Evolutionary conservation across 1,140 invertebrate genomes (phyloP).

Genomic region (Portunus trituberculatus): DNA sequence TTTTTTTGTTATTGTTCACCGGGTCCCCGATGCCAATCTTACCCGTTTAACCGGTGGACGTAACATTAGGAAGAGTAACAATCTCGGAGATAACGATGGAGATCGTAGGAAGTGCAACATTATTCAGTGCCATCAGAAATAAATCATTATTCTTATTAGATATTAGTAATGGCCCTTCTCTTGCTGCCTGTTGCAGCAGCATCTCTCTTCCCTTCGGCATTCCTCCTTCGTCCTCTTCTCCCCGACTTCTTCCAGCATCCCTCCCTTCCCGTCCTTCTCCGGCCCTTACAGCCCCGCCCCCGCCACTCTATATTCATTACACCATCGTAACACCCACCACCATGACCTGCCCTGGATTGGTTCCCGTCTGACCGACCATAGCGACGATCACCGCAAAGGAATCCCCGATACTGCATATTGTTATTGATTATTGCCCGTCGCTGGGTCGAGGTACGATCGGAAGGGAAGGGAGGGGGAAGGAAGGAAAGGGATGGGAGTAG

Average conservation of each 20-base stretch:
- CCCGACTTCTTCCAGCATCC: not conserved
- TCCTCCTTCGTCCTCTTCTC: not conserved
- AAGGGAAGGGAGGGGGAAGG: not conserved
- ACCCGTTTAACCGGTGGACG: too few relatives aligned
- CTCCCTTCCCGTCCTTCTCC: not conserved
- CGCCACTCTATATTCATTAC: slow-evolving; percentile 22
- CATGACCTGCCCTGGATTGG: not conserved
- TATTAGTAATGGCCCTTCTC: not conserved
- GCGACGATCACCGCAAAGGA: slow-evolving; percentile 7
- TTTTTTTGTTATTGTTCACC: too few relatives aligned
- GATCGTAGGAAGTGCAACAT: too few relatives aligned
- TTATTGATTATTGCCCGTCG: not conserved
- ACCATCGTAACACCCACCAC: not conserved
- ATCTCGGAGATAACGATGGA: too few relatives aligned
- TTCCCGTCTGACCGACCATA: slow-evolving; percentile 8
- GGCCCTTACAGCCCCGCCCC: not conserved
- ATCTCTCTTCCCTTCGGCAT: not conserved
- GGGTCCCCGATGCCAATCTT: too few relatives aligned
- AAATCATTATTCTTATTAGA: too few relatives aligned
- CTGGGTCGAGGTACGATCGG: not conserved
- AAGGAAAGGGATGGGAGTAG: too few relatives aligned
- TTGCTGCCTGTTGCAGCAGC: not conserved
- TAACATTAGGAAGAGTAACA: too few relatives aligned
- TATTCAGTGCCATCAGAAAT: too few relatives aligned
- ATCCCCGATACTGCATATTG: slow-evolving; percentile 21